These are phyloP conservation scores for Cheilosia scutellata DNA, from an alignment of 2,888 invertebrate species.

Conservation along the genomic window DNA sequence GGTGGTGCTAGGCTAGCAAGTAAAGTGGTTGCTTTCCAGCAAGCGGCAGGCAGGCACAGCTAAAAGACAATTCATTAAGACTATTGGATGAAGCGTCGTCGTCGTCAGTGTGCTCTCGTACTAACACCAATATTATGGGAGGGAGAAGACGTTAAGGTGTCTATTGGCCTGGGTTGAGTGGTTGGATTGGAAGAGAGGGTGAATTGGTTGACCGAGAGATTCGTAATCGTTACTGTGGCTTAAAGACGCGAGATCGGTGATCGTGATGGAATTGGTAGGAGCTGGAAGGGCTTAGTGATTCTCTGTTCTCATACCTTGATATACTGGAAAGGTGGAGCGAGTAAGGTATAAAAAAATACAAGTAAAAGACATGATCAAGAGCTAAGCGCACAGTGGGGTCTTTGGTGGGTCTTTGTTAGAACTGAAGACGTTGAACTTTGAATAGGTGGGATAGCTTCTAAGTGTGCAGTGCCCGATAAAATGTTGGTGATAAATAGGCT, in stretches of 20 bases:
- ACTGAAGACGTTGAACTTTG: neutral
- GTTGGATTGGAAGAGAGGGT: slow-evolving; percentile 40
- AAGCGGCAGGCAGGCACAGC: slow-evolving; percentile 1
- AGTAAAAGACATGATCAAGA: slow-evolving; percentile 24
- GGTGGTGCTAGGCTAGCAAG: slow-evolving; percentile 34
- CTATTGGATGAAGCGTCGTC: slow-evolving; percentile 16
- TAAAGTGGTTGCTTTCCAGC: slow-evolving; percentile 25
- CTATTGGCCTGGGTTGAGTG: neutral
- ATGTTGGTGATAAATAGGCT: no score
- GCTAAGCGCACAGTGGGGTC: slow-evolving; percentile 36
- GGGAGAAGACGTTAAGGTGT: slow-evolving; percentile 21
- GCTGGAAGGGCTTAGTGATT: slow-evolving; percentile 27
- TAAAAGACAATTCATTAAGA: slow-evolving; percentile 60
- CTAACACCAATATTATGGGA: slow-evolving; percentile 44
- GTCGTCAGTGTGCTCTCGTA: slow-evolving; percentile 63
- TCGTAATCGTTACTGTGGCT: slow-evolving; percentile 61
- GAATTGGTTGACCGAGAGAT: slow-evolving; percentile 27
- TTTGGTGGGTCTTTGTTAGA: slow-evolving; percentile 1
- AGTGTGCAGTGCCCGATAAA: no score
- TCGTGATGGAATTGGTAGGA: slow-evolving; percentile 47
- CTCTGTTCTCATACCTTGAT: neutral
- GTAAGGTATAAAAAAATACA: neutral
- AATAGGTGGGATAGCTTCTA: no score
- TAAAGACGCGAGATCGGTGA: slow-evolving; percentile 25
- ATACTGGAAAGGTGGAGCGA: slow-evolving; percentile 52